phyloP scores from a whole-genome alignment of 2,797 vertebrate species.

The Molothrus aeneus region DNA sequence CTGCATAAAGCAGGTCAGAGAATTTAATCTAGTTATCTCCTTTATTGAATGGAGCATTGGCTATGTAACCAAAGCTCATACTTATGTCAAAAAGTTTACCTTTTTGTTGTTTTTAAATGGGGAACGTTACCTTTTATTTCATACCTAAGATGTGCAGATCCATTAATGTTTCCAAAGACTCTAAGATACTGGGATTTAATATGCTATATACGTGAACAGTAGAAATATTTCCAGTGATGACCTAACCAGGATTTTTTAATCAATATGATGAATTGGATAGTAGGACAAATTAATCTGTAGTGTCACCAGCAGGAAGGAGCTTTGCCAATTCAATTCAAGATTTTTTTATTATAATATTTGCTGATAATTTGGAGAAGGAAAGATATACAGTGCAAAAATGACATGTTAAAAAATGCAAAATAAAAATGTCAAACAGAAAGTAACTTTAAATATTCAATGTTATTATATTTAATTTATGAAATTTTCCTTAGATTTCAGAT shows the following conservation, averaged over 20 bases:
- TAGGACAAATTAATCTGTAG: conserved; percentile 3
- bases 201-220: background rate
- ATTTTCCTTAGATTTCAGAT: background rate
- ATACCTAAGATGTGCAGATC: background rate
- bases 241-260: conserved; percentile 33
- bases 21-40: background rate
- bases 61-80: background rate
- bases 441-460: background rate
- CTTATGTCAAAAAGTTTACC: background rate
- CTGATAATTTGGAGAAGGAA: background rate
- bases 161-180: background rate
- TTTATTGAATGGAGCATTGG: background rate
- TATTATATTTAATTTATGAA: background rate
- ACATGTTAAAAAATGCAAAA: background rate
- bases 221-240: conserved; percentile 33
- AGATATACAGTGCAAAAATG: background rate
- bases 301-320: background rate
- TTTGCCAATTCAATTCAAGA: background rate
- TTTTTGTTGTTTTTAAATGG: background rate
- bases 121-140: background rate
- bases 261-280: background rate
- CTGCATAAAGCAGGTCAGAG: background rate
- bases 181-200: background rate
- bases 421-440: background rate
- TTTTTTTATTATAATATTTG: background rate